Conservation (phyloP, 2,888 invertebrate genomes). For the Phaonia tiefii region DNA sequence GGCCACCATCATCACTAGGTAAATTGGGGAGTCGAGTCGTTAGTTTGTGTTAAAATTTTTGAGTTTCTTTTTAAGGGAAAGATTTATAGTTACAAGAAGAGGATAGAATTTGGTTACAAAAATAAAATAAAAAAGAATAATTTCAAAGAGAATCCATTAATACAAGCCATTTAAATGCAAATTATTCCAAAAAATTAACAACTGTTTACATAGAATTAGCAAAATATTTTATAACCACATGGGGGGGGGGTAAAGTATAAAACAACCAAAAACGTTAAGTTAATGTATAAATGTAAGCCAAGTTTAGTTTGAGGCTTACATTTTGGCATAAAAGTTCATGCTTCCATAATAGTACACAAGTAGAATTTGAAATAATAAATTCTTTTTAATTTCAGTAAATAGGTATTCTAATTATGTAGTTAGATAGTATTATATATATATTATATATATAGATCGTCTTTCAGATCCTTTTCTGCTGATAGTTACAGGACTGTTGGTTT, state of each 20-base stretch:
- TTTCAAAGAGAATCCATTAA: slow-evolving; percentile 20
- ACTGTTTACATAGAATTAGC: slow-evolving; percentile 46
- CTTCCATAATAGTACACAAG: slow-evolving; percentile 65
- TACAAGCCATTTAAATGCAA: slow-evolving; percentile 62
- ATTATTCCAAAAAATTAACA: slow-evolving; percentile 52
- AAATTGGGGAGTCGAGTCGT: background rate
- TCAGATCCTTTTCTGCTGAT: background rate
- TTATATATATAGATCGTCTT: background rate
- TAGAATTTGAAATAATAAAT: slow-evolving; percentile 33
- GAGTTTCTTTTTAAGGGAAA: slow-evolving; percentile 30
- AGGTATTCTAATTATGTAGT: slow-evolving; percentile 39
- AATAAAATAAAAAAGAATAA: slow-evolving; percentile 19
- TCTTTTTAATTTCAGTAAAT: slow-evolving; percentile 46
- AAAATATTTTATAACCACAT: slow-evolving; percentile 46
- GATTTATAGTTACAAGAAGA: slow-evolving; percentile 42
- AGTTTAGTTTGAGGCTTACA: slow-evolving; percentile 47
- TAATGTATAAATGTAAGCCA: slow-evolving; percentile 51
- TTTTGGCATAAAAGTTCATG: slow-evolving; percentile 43
- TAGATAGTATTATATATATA: slow-evolving; percentile 23
- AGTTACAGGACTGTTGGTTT: slow-evolving; percentile 29
- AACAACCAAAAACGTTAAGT: slow-evolving; percentile 6
- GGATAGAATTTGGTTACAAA: slow-evolving; percentile 31
- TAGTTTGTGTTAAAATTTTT: slow-evolving; percentile 50
- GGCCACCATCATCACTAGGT: slow-evolving; percentile 43
- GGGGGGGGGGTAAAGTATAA: background rate